Conservation (phyloP, 2,888 invertebrate species). For the Habrosyne pyritoides region DNA sequence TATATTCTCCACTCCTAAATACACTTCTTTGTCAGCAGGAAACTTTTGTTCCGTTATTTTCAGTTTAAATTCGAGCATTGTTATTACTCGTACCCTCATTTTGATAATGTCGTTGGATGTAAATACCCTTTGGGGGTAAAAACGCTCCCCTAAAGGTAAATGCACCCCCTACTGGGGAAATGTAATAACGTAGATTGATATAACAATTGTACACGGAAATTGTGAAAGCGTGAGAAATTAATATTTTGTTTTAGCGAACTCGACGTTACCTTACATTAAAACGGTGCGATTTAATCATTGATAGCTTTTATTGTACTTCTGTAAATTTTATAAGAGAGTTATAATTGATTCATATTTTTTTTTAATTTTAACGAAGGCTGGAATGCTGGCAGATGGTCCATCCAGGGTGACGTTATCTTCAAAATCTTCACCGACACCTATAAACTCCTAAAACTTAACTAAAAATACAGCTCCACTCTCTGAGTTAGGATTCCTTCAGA, state of each 20-base stretch:
- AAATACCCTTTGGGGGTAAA: neutral
- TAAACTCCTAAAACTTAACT: too few relatives aligned
- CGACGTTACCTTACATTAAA: neutral
- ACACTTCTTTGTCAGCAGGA: neutral
- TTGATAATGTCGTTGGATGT: neutral
- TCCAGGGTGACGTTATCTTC: too few relatives aligned
- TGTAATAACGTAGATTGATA: conserved; percentile 5
- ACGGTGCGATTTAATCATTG: too few relatives aligned
- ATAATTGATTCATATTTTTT: too few relatives aligned
- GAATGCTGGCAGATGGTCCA: too few relatives aligned
- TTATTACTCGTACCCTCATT: neutral
- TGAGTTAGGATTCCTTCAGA: too few relatives aligned
- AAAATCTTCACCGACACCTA: too few relatives aligned
- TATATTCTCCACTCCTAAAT: neutral
- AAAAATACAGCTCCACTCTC: too few relatives aligned
- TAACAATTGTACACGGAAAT: neutral
- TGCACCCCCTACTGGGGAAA: neutral
- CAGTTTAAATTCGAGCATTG: neutral
- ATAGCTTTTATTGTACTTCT: neutral
- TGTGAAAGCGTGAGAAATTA: neutral
- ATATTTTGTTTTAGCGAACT: neutral
- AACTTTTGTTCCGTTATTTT: neutral
- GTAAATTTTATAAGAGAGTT: too few relatives aligned
- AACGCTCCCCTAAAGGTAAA: neutral
- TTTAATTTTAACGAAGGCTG: too few relatives aligned